Evolutionary conservation across 2,888 invertebrate species (phyloP).

Genomic region (Pterostichus niger): DNA sequence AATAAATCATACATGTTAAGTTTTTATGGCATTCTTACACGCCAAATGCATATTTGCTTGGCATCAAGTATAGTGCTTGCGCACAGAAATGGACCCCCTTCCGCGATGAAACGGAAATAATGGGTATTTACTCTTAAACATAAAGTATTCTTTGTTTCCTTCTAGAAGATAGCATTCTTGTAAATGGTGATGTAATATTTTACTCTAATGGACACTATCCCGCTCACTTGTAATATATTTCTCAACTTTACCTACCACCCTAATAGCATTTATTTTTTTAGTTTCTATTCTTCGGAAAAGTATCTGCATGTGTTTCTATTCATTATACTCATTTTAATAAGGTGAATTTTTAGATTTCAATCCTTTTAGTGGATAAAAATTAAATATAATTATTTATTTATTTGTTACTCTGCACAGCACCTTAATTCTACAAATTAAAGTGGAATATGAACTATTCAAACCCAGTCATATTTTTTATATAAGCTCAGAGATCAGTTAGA

Average conservation of each 20-base stretch:
- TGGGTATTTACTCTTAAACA: conserved; percentile 62
- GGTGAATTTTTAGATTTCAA: too few species aligned
- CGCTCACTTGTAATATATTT: conserved; percentile 43
- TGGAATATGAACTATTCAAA: too few species aligned
- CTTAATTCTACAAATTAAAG: too few species aligned
- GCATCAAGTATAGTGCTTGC: conserved; percentile 28
- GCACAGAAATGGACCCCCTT: conserved; percentile 56
- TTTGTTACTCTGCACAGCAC: too few species aligned
- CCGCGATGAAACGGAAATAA: conserved; percentile 56
- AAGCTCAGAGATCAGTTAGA: too few species aligned
- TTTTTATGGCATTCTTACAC: conserved; percentile 64
- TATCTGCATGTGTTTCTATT: background rate
- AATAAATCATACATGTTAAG: conserved; percentile 60
- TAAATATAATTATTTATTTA: too few species aligned
- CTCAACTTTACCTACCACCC: conserved; percentile 41
- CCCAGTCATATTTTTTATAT: too few species aligned
- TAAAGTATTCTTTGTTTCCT: conserved; percentile 59
- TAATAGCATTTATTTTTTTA: conserved; percentile 51
- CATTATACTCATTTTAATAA: too few species aligned
- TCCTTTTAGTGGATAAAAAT: too few species aligned
- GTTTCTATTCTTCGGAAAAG: background rate
- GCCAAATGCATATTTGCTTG: conserved; percentile 62
- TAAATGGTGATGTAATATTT: conserved; percentile 57
- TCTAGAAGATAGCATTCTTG: conserved; percentile 47
- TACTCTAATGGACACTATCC: conserved; percentile 55